Evolutionary conservation across 2,888 invertebrate genomes (phyloP).

Genomic region (Prenolepis imparis): DNA sequence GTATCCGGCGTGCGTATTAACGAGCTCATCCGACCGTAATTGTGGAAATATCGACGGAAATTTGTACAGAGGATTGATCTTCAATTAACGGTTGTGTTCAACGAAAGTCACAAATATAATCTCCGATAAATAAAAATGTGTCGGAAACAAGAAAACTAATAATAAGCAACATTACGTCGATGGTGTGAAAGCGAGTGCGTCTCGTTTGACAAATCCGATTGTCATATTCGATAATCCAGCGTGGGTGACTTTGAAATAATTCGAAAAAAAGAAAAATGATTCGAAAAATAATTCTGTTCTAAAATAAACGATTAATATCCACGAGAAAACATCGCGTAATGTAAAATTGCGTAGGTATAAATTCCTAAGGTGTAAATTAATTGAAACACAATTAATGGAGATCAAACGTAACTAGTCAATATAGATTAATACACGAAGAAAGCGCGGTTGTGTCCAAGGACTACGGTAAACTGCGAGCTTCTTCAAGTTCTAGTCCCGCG

Average conservation of each 20-base stretch:
- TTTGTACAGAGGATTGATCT: background rate
- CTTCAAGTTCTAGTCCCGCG: constrained; percentile 6
- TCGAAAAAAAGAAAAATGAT: background rate
- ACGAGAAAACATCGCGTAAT: background rate
- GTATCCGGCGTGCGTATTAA: constrained; percentile 17
- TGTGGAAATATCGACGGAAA: constrained; percentile 23
- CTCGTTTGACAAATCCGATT: background rate
- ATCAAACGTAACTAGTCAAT: constrained; percentile 10
- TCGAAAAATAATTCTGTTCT: background rate
- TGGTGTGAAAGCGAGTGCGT: background rate
- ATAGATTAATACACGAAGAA: constrained; percentile 18
- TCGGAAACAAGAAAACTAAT: background rate
- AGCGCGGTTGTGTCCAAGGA: background rate
- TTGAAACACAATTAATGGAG: background rate
- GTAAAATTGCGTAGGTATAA: background rate
- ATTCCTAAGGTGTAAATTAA: constrained; percentile 16
- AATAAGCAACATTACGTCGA: background rate
- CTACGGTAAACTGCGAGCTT: background rate
- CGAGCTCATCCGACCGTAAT: constrained; percentile 13
- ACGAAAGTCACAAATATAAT: background rate
- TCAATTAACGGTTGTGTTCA: constrained; percentile 8
- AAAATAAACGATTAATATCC: background rate
- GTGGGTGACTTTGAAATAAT: constrained; percentile 1
- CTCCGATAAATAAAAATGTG: background rate
- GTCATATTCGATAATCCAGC: background rate